Conservation (phyloP, 2,113 vertebrate genomes). For the Sapayoa aenigma region DNA sequence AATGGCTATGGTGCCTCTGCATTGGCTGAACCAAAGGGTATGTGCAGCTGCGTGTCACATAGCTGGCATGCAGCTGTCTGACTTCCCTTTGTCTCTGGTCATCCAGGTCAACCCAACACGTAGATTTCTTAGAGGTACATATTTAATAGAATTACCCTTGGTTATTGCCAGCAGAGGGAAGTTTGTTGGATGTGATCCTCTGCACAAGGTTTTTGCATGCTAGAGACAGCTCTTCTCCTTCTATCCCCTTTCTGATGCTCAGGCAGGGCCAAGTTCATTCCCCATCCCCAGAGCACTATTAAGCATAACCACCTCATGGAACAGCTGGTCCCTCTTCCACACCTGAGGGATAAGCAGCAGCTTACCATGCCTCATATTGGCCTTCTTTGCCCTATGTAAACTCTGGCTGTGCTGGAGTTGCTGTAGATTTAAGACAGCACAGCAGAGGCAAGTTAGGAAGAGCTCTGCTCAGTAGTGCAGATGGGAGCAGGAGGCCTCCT, state of each 20-base stretch:
- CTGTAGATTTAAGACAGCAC: neutral
- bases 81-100: neutral
- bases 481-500: neutral
- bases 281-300: no score
- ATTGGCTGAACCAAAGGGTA: neutral
- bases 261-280: neutral
- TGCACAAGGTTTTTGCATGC: neutral
- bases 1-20: neutral
- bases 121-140: neutral
- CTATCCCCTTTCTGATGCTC: neutral
- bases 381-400: neutral
- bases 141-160: neutral
- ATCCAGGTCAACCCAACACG: neutral
- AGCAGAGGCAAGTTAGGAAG: neutral
- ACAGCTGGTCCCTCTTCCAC: neutral
- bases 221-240: neutral
- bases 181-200: neutral
- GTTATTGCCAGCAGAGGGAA: neutral
- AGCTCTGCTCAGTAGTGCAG: neutral
- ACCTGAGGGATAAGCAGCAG: neutral
- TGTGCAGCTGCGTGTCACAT: neutral
- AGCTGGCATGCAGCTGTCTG: neutral
- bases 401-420: neutral
- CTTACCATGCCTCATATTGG: rapidly evolving
- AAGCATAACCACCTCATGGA: rapidly evolving